Conservation (phyloP, 1,140 invertebrate genomes). For the Brachionus asplanchnoidis region DNA sequence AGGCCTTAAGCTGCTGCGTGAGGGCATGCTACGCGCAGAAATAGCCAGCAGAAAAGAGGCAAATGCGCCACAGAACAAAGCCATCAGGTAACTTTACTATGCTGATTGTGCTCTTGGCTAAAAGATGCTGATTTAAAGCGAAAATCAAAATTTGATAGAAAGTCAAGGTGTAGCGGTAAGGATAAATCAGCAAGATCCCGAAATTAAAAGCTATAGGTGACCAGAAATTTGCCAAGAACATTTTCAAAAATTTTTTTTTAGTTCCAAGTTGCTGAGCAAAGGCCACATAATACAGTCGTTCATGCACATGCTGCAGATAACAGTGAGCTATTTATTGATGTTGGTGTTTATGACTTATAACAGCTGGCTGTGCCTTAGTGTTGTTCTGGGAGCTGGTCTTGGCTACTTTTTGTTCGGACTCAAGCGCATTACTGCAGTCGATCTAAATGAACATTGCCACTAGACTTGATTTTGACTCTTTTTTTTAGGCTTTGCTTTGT, state of each 20-base stretch:
- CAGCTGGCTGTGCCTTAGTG: slow-evolving; percentile 80
- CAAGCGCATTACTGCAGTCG: slow-evolving; percentile 76
- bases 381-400: slow-evolving; percentile 78
- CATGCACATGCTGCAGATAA: slow-evolving; percentile 81
- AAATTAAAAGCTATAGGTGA: not conserved
- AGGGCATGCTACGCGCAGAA: slow-evolving; percentile 30
- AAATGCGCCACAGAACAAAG: not conserved
- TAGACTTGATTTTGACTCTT: slow-evolving; percentile 52
- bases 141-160: slow-evolving; percentile 30
- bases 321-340: slow-evolving; percentile 88
- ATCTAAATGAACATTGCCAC: slow-evolving; percentile 91
- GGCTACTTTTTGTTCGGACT: slow-evolving; percentile 92
- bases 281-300: slow-evolving; percentile 76
- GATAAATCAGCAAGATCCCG: not conserved
- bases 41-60: not conserved
- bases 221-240: not conserved
- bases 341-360: slow-evolving; percentile 98
- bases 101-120: not conserved
- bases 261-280: slow-evolving; percentile 47
- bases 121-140: not conserved
- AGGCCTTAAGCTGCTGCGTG: slow-evolving; percentile 44
- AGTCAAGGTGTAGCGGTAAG: not conserved
- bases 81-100: not conserved
- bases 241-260: slow-evolving; percentile 26
- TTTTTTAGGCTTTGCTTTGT: not conserved